Base-by-base conservation (phyloP, 2,888 invertebrate species). In the Laothoe populi region DNA sequence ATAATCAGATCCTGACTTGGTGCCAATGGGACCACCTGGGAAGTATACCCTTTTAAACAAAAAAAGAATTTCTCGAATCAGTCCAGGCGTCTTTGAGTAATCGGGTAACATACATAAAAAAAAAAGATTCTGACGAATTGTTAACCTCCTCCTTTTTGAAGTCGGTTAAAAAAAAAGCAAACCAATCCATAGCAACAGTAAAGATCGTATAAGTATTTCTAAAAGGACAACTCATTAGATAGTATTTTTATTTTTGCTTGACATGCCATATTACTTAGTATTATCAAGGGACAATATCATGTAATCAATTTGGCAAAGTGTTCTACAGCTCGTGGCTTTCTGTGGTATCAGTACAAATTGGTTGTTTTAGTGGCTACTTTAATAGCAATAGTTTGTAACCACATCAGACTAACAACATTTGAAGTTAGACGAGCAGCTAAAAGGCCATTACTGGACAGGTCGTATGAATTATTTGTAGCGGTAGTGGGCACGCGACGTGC, bases 381-480 rank as follows among this genome's bases (percentile, higher is more conserved):
- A 83, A 83, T 80, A 79, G 80, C 77, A 77, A 78, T 83, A 86
- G 84, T 87, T 85, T 80, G 81, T 82, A 77, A 78, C 81, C 77
- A 74, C 82, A 82, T 78, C 76, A 74, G 70, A 71, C 78, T 87
- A 88, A 88, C 88, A 84, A 86, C 85, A 81, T 90, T 88, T 81
- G 83, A 86, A 90, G 87, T 88, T 89, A 83, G 84, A 79, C 79
- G 81, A 81, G 77, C 86, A 84, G 86, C 88, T 90, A 90, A 91
- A 90, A 90, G 88, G 87, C 87, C 83, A 90, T 90, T 89, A 90
- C 84, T 80, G 81, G 83, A 83, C 84, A 83, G 84, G 78, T 78
- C 78, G 77, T 86, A 90, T 92, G 90, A 91, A 91, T 91, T 91
- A 92, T 91, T 92, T 87, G 89, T 87, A 79, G 82, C 74, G 77